phyloP scores from a whole-genome alignment of 1,140 invertebrate genomes.

The Drosophila leontia region DNA sequence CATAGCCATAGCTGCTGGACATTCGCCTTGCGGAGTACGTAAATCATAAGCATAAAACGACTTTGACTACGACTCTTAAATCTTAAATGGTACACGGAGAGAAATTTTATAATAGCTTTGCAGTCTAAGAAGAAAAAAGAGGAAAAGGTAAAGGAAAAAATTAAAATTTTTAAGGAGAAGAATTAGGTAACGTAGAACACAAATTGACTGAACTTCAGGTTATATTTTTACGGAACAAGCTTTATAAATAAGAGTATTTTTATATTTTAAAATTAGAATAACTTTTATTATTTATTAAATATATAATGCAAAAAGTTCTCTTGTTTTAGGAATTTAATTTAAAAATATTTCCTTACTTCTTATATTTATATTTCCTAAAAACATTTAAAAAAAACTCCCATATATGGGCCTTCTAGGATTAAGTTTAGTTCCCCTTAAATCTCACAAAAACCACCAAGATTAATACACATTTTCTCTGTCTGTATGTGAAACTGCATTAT shows the following conservation, averaged over 20 bases:
- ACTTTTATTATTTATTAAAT: background rate
- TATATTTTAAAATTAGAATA: background rate
- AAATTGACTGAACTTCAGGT: background rate
- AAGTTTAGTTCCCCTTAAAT: background rate
- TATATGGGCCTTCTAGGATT: rapidly evolving
- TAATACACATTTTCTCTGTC: background rate
- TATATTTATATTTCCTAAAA: background rate
- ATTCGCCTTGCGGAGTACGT: slow-evolving; percentile 62
- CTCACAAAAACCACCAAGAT: background rate
- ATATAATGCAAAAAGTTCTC: background rate
- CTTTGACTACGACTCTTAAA: slow-evolving; percentile 37
- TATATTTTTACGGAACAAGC: background rate
- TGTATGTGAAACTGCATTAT: slow-evolving; percentile 63
- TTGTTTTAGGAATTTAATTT: background rate
- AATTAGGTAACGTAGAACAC: background rate
- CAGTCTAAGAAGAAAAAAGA: background rate
- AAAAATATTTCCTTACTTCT: background rate
- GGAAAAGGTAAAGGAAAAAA: background rate
- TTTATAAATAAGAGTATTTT: background rate
- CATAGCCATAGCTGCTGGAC: slow-evolving; percentile 45
- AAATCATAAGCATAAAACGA: slow-evolving; percentile 77
- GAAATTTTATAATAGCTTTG: background rate
- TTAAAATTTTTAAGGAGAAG: background rate
- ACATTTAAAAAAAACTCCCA: no score
- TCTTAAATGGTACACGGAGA: slow-evolving; percentile 1